Percentiles rank a stretch among this genome's conserved stretches.
These are phyloP conservation scores for Delphinus delphis DNA, from an alignment of 2,113 vertebrate species.

Conservation along the genomic window DNA sequence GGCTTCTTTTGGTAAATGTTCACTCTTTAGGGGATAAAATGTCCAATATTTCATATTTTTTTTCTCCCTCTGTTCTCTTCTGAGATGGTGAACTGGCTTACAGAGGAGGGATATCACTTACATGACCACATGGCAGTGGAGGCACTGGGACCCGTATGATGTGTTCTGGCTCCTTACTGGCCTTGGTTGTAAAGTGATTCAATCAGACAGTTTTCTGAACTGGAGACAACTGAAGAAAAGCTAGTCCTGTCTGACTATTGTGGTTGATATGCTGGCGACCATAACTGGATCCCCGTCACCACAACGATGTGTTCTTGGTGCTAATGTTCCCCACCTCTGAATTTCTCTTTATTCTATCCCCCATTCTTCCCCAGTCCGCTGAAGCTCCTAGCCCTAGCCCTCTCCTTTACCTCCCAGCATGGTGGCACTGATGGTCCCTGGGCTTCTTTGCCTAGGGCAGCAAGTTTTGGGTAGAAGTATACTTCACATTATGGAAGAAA, in stretches of 20 bases:
- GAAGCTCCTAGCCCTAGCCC: neutral
- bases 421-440: neutral
- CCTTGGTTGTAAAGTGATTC: neutral
- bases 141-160: neutral
- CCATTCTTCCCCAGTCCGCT: neutral
- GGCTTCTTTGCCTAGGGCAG: neutral
- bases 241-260: neutral
- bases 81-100: neutral
- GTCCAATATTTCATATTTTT: neutral
- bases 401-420: neutral
- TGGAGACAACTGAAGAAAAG: neutral
- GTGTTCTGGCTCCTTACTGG: neutral
- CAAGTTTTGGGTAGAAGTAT: neutral
- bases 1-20: neutral
- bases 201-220: neutral
- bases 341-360: neutral
- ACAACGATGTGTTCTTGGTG: neutral
- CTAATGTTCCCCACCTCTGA: neutral
- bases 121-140: neutral
- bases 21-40: neutral
- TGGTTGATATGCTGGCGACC: neutral
- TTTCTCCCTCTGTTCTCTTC: neutral
- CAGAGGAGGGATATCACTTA: neutral
- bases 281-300: neutral
- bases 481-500: neutral